Percentiles rank a stretch among this genome's conserved stretches.
These are phyloP conservation scores for Rhabdomys dilectus DNA, from an alignment of 2,113 vertebrate species.

Conservation along the genomic window DNA sequence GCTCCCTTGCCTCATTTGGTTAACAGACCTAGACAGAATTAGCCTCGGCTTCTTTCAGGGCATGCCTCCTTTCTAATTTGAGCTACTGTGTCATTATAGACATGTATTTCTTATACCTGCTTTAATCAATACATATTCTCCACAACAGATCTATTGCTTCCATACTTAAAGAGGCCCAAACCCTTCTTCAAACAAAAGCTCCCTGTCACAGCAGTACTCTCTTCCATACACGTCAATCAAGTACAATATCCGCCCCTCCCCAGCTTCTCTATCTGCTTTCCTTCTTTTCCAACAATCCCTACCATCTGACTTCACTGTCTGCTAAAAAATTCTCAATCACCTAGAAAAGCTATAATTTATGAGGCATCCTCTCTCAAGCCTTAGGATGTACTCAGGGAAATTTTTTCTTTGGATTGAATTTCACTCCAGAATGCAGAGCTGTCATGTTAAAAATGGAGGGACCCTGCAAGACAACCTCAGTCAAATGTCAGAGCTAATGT, in stretches of 20 bases:
- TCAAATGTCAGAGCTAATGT: not conserved
- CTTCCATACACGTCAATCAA: not conserved
- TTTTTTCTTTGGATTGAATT: not conserved
- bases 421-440: slow-evolving; percentile 36
- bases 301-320: not conserved
- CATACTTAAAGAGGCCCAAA: not conserved
- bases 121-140: not conserved
- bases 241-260: not conserved
- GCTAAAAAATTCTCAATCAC: not conserved
- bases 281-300: not conserved
- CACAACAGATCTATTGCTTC: not conserved
- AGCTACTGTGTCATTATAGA: not conserved
- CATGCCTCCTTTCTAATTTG: not conserved
- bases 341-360: not conserved
- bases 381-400: slow-evolving; percentile 22
- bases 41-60: not conserved
- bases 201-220: not conserved
- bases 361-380: not conserved
- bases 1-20: not conserved
- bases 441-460: not conserved
- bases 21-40: not conserved
- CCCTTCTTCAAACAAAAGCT: slow-evolving; percentile 7
- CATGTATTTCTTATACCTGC: not conserved
- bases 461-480: not conserved
- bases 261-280: not conserved